Base-by-base conservation (phyloP, 1,140 invertebrate species). In the Gonioctena quinquepunctata region DNA sequence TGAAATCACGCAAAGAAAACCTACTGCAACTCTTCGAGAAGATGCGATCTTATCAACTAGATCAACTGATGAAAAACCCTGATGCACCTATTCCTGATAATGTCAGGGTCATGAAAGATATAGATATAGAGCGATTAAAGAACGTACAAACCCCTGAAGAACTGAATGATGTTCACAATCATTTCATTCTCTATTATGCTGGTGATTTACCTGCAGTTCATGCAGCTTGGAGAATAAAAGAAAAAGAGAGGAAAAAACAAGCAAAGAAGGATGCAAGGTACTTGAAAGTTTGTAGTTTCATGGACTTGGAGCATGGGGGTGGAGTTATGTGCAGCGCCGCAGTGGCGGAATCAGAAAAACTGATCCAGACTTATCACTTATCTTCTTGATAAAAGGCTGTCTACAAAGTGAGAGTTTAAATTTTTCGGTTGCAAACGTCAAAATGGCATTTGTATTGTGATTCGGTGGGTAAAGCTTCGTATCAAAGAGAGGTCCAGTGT, bases 161-260 rank as follows among this genome's bases (percentile, higher is more conserved):
- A 81, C 83, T 99, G 0, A 93, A 93, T 71, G 97, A 99, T 79
- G 91, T 96, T 1, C 95, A 98, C 83, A 90, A 92, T 73, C 96
- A 98, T 79, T 99, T 99, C 80, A 88, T 95, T 70, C 84, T 99
- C 0, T 96, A 99, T 79, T 99, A 99, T 80, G 92, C 92, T 0
- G 88, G 90, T 21, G 94, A 98, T 59, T 86, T 97, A 59, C 90
- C 92, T 0, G 88, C 89, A 61, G 97, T 97, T 95, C 93, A 96
- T 77, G 92, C 92, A 48, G 83, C 89, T 3, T 88, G 86, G 78
- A 84, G 86, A 52, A 83, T 83, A 52, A 93, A 90, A 77, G 88
- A 90, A 76, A 87, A 82, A 63, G 88, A 90, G 66, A 88, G 87
- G 42, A 89, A 89, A 70, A 85, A 87, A 21, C 86, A 89, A 59